These are phyloP conservation scores for Chinchilla lanigera DNA, from an alignment of 2,113 vertebrate species.

Conservation along the genomic window DNA sequence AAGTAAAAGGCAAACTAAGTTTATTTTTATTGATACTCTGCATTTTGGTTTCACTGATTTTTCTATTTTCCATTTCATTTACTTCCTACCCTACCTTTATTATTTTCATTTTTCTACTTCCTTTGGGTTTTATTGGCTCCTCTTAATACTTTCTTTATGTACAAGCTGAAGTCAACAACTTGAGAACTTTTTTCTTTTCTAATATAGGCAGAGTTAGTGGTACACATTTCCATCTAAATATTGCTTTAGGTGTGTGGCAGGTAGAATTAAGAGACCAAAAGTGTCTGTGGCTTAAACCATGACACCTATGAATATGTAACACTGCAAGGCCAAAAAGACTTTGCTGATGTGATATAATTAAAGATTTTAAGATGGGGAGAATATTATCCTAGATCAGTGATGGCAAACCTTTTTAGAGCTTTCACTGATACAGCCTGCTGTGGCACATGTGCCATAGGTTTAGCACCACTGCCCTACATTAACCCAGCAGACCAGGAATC, in stretches of 20 bases:
- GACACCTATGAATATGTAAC: background rate
- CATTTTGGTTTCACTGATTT: background rate
- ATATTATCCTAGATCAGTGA: background rate
- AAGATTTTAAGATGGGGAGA: background rate
- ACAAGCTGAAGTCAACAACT: background rate
- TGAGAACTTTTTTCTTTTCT: background rate
- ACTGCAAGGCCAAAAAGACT: background rate
- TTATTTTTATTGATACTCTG: background rate
- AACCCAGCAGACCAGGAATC: background rate
- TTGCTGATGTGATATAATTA: background rate
- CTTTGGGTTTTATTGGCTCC: background rate
- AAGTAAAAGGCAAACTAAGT: background rate
- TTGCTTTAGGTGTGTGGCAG: background rate
- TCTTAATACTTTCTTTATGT: background rate
- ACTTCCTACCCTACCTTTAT: background rate
- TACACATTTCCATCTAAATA: background rate
- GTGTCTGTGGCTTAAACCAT: background rate
- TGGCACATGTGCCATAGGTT: background rate
- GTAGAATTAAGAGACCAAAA: background rate
- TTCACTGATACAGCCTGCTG: background rate
- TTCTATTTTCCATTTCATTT: background rate
- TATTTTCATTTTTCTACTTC: background rate
- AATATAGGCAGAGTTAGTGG: background rate
- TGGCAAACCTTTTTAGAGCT: background rate
- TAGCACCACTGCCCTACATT: background rate